These are phyloP conservation scores for Orthonychiurus folsomi DNA, from an alignment of 2,888 invertebrate species.

Conservation along the genomic window DNA sequence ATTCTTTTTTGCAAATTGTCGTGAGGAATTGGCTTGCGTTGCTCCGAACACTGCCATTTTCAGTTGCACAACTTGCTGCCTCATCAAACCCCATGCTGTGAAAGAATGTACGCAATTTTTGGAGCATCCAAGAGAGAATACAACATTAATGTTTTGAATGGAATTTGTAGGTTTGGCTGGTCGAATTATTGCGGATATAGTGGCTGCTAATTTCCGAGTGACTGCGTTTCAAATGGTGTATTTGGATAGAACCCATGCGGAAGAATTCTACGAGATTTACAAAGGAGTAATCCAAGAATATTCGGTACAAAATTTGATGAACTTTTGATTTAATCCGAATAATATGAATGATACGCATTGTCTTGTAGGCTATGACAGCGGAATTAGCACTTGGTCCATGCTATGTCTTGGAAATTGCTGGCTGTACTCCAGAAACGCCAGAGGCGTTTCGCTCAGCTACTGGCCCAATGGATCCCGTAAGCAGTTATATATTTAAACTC, in stretches of 20 bases:
- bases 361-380: slow-evolving; percentile 64
- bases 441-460: slow-evolving; percentile 70
- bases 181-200: slow-evolving; percentile 60
- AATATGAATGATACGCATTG: background rate
- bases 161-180: slow-evolving; percentile 50
- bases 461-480: slow-evolving; percentile 84
- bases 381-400: slow-evolving; percentile 77
- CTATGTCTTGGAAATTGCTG: slow-evolving; percentile 72
- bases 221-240: slow-evolving; percentile 70
- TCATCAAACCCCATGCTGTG: slow-evolving; percentile 84
- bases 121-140: too few relatives aligned
- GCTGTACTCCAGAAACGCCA: slow-evolving; percentile 53
- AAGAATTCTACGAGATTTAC: slow-evolving; percentile 87
- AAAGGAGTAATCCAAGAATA: slow-evolving; percentile 76
- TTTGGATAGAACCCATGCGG: slow-evolving; percentile 70
- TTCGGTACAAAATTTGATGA: slow-evolving; percentile 48
- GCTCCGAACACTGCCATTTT: slow-evolving; percentile 43
- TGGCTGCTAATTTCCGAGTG: slow-evolving; percentile 56
- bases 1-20: slow-evolving; percentile 46
- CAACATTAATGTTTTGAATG: background rate
- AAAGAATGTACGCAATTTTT: slow-evolving; percentile 55
- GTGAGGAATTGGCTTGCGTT: slow-evolving; percentile 40
- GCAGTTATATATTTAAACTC: slow-evolving; percentile 37
- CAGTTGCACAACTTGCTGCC: slow-evolving; percentile 57
- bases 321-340: background rate